Evolutionary conservation across 2,888 invertebrate genomes (phyloP).

Genomic region (Apoda limacodes): DNA sequence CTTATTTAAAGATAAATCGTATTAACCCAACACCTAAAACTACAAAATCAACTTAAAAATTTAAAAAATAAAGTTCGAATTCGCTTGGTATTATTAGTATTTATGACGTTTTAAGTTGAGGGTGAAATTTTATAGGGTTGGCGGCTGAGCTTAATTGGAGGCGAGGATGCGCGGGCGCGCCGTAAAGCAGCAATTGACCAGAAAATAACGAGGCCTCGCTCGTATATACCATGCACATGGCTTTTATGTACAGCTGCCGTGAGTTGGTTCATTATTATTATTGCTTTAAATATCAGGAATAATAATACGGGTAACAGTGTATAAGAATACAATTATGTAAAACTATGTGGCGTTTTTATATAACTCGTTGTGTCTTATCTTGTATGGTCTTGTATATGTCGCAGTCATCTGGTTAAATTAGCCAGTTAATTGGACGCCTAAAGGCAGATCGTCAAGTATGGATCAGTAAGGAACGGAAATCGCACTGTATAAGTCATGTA

Average conservation of each 20-base stretch:
- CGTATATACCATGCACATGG: constrained; percentile 38
- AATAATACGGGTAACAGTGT: no score
- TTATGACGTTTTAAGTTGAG: constrained; percentile 26
- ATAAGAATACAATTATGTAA: no score
- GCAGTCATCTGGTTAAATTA: no score
- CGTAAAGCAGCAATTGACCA: constrained; percentile 68
- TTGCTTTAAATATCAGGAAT: no score
- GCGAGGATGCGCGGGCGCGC: constrained; percentile 67
- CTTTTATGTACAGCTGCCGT: constrained; percentile 55
- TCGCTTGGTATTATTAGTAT: constrained; percentile 15
- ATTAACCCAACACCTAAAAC: constrained; percentile 9
- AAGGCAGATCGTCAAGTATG: no score
- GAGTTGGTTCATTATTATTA: constrained; percentile 38
- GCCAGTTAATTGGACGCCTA: no score
- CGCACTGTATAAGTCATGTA: no score
- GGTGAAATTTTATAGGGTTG: constrained; percentile 52
- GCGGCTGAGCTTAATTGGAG: constrained; percentile 67
- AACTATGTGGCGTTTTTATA: no score
- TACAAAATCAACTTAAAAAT: constrained; percentile 13
- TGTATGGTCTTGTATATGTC: no score
- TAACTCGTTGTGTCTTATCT: no score
- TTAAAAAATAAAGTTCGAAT: constrained; percentile 16
- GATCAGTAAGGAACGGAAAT: no score
- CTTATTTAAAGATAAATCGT: constrained; percentile 20
- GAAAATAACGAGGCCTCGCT: constrained; percentile 65